A percentile compares a stretch with the other conserved stretches of the same genome.
phyloP scores from a whole-genome alignment of 2,797 vertebrate genomes.

The Decapterus maruadsi region DNA sequence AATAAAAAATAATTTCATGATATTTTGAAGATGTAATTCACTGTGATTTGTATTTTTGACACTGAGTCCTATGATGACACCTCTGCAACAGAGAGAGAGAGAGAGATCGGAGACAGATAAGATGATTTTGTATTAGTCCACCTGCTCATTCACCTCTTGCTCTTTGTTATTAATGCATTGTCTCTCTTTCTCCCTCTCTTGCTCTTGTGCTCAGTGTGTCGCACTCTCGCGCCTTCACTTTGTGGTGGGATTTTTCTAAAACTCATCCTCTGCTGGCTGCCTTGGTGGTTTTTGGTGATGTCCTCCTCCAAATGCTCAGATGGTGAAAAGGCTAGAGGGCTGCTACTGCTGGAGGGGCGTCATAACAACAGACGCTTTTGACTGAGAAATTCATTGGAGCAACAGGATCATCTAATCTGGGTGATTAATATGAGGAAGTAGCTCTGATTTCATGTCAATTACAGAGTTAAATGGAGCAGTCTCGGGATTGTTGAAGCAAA shows the following conservation, averaged over 20 bases:
- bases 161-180: slow-evolving; percentile 19
- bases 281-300: slow-evolving; percentile 56
- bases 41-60: background rate
- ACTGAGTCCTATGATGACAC: slow-evolving; percentile 8
- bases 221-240: background rate
- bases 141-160: background rate
- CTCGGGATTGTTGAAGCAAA: background rate
- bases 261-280: slow-evolving; percentile 15
- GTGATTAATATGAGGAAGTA: slow-evolving; percentile 28
- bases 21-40: slow-evolving; percentile 2
- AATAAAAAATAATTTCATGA: background rate
- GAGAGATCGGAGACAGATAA: slow-evolving; percentile 26
- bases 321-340: slow-evolving; percentile 55
- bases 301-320: slow-evolving; percentile 68
- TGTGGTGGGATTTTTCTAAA: slow-evolving; percentile 27
- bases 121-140: background rate
- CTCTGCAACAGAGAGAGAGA: slow-evolving; percentile 31
- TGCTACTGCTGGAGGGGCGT: slow-evolving; percentile 31
- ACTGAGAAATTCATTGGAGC: slow-evolving; percentile 33
- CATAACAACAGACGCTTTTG: slow-evolving; percentile 19
- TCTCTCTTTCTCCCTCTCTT: slow-evolving; percentile 34
- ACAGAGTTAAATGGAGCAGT: background rate
- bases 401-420: slow-evolving; percentile 26
- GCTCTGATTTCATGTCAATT: slow-evolving; percentile 8
- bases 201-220: slow-evolving; percentile 42